Evolutionary conservation across 2,888 invertebrate species (phyloP), one percentile per base, ranked within the genome.

Genomic region (Amblyjoppa proteus): DNA sequence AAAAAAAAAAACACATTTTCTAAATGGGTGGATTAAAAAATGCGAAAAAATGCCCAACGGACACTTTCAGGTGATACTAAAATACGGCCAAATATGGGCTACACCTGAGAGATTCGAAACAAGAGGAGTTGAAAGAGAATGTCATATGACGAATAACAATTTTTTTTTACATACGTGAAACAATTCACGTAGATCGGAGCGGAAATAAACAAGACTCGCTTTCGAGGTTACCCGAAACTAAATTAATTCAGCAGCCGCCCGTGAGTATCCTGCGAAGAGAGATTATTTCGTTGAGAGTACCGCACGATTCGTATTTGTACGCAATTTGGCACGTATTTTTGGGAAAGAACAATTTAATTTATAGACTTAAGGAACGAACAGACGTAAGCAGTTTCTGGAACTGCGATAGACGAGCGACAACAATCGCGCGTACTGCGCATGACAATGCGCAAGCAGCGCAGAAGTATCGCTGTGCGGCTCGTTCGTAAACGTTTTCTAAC

Each of bases 221-320:
- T 74, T 74, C 61, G 74, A 74, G 74, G 74, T 74, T 74, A 74
- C 28, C 7, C 45, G 0, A n/a, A 45, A 45, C 28, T 3, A 61
- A 74, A 41, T 58, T 0, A 16, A 41, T 28, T 56, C 11, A 58
- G 11, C 11, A 25, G 4, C 4, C 58, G 13, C 28, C 4, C 0
- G 3, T 28, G 11, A 58, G 25, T 28, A 3, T 7, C 58, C 3
- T 3, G 13, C 28, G 28, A 28, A 58, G 7, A 64, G 64, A 64
- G 5, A 31, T 16, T 49, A 3, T n/a, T 31, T 31, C 5, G 16
- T 34, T 64, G 13, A 6, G 6, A 34, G 31, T n/a, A 34, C 25
- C 13, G 16, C 16, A 16, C 34, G 13, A 34, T 64, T 49, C 45
- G 16, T 16, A 34, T 34, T 34, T 6, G 31, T 61, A 28, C 13